Evolutionary conservation across 2,888 invertebrate species (phyloP), one percentile per base, ranked within the genome.

Genomic region (Allygus modestus): DNA sequence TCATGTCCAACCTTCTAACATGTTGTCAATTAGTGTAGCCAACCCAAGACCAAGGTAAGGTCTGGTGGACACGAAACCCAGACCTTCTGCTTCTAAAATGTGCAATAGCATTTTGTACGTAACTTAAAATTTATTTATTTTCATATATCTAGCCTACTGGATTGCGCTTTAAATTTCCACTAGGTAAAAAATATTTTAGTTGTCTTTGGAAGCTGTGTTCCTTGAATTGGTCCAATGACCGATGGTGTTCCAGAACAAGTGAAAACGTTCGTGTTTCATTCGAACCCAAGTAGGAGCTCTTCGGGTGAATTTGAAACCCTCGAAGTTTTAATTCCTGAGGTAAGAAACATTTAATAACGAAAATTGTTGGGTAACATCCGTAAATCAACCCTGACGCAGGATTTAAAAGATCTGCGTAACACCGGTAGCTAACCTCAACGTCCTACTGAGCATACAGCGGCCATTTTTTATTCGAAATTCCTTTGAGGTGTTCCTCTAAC

Each of bases 181-280:
- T 37, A 37, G 4, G 5, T 37, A 37, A 37, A 9, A 37, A 4
- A 37, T 65, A 31, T 65, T 65, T 65, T 65, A 23, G 15, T 28
- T 28, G 65, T 65, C 65, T 65, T 31, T 65, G 65, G n/a, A 1
- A 0, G 37, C 17, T 37, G 73, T 73, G 43, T 51, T 51, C 9
- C 12, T 23, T 31, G 41, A 77, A 89, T 88, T 87, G 89, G 89
- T 88, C 91, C 92, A 92, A 93, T 94, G 93, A 93, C 93, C 91
- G 93, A 93, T 92, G 92, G 92, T 88, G 90, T 92, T 82, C 89
- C 92, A 84, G 94, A 94, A 89, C 95, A 96, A 90, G 92, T 96
- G 90, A 96, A 96, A 91, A 96, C 95, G 91, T 97, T 96, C 91
- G 93, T 96, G 87, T 97, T 97, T 91, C 94, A 94, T 86, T 95